Evolutionary conservation across 2,888 invertebrate species (phyloP), one percentile per base, ranked within the genome.

Genomic region (Drosophila sordidula): DNA sequence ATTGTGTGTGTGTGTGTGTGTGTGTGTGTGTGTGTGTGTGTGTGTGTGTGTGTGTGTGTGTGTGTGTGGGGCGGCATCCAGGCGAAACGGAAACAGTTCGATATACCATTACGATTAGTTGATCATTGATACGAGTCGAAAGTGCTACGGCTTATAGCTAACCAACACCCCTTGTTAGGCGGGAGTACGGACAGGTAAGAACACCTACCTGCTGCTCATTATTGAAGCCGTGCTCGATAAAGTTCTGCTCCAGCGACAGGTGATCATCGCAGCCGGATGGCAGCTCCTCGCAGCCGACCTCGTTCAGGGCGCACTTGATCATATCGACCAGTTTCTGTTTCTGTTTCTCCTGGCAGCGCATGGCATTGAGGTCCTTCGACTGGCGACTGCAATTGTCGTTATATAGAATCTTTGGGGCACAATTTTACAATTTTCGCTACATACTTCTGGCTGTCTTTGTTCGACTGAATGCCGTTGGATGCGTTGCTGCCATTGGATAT

Each of bases 231-330:
- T 92, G 92, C 70, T 95, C 95, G 71, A 95, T 95, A 87, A 93
- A 95, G 92, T 92, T 94, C 93, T 83, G 95, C 93, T 92, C 92
- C 44, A 92, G 82, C 34, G 90, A 89, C 52, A 92, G 76, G 75
- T 97, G 93, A 92, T 97, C 97, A 11, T 95, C 95, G 90, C 96
- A 97, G 52, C 96, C 97, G 6, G 96, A 95, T 14, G 97, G 97
- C 64, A 96, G 94, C 93, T 97, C 97, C 92, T 97, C 97, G 90
- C 97, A 97, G 59, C 97, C 97, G 29, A 97, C 93, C 92, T 97
- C 97, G 65, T 96, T 96, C 65, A 97, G 92, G n/a, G 97, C 97
- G 46, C 95, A 94, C 86, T 96, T 95, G 77, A 97, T 97, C 91
- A 97, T 94, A 90, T 97, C 97, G 4, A 96, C 95, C 90, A 98